Conservation (phyloP, 2,113 vertebrate genomes). For the Myiopsitta monachus region DNA sequence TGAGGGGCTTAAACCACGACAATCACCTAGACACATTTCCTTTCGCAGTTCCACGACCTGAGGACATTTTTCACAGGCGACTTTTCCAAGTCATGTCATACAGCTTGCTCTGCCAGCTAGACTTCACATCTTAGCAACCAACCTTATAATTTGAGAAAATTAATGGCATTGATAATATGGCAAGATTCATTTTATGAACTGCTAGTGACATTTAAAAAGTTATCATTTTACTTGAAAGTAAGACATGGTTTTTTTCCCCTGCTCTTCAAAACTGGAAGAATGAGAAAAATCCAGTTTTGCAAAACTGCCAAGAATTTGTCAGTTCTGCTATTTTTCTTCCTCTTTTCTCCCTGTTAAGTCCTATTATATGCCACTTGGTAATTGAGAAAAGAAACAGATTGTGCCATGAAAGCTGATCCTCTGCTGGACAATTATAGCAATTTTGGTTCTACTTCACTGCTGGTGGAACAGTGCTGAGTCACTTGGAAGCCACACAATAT, state of each 20-base stretch:
- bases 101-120: neutral
- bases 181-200: neutral
- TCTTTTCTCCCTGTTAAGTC: slow-evolving; percentile 9
- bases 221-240: neutral
- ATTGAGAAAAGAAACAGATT: slow-evolving; percentile 42
- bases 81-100: neutral
- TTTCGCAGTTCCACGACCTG: neutral
- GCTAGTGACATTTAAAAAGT: neutral
- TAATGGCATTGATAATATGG: neutral
- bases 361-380: neutral
- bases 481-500: slow-evolving; percentile 47
- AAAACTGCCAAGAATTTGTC: slow-evolving; percentile 16
- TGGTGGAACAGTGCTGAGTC: slow-evolving; percentile 47
- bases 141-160: neutral
- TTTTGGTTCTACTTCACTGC: slow-evolving; percentile 2
- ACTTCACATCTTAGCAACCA: neutral
- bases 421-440: slow-evolving; percentile 36
- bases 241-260: neutral
- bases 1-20: too few species aligned
- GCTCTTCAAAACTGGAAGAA: neutral
- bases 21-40: neutral
- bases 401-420: slow-evolving; percentile 43
- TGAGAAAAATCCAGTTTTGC: neutral
- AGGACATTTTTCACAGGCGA: neutral
- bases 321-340: slow-evolving; percentile 8